Evolutionary conservation across 2,888 invertebrate genomes (phyloP), one percentile per base, ranked within the genome.

Genomic region (Leptinotarsa peninsularis): DNA sequence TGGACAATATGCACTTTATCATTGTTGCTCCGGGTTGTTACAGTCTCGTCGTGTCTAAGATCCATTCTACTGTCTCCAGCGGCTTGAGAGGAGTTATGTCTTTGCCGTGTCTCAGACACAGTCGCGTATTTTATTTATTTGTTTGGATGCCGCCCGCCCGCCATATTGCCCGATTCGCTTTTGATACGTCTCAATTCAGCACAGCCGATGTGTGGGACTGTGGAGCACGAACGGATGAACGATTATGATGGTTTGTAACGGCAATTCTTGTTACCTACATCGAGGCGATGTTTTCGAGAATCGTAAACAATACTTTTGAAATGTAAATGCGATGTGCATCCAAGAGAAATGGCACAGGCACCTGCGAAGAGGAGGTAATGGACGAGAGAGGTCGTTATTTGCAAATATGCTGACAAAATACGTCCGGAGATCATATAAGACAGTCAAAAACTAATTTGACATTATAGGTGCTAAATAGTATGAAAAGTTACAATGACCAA

Each of bases 1-100:
- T 77, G 73, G 75, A 83, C 82, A 83, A 83, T 83, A 83, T 80
- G 78, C 82, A 81, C 83, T 84, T 75, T 80, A 84, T 84, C 83
- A 84, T 84, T 80, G 81, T 80, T 79, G 77, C 77, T 76, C 79
- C 71, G 81, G 79, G 83, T 83, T 81, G 83, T 84, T 84, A 83
- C 82, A 78, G 81, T 81, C 80, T 82, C 83, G 84, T 86, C 86
- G 86, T 86, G 86, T 84, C 84, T 82, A 80, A 80, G 83, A 84
- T 83, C 86, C 85, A 87, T 87, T 87, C 86, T 86, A 80, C 86
- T 86, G 86, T 86, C 86, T 82, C 79, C 81, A 81, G 76, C 80
- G 84, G 80, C 81, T 82, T 80, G 83, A 80, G 80, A 85, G 83
- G 83, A 87, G 84, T 86, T 87, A 87, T 86, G 86, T 87, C 86